Percentiles rank a stretch among this genome's conserved stretches.
Conservation (phyloP, 2,888 invertebrate species). For the Cantharis lateralis region DNA sequence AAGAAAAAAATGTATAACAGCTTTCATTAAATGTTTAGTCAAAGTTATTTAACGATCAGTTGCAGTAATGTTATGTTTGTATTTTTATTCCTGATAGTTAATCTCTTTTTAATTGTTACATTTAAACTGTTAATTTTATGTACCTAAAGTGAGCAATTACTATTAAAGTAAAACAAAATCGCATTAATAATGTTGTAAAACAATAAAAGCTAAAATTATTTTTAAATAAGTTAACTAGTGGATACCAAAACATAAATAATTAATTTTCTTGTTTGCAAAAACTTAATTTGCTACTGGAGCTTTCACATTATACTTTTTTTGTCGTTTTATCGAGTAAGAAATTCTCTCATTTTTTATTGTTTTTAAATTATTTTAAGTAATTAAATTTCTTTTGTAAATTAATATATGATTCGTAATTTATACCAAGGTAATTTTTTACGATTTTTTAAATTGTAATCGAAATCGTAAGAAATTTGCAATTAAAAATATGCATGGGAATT, state of each 20-base stretch:
- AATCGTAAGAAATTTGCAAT: background rate
- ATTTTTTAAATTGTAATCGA: background rate
- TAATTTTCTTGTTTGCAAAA: background rate
- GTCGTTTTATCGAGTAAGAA: background rate
- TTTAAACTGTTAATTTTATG: background rate
- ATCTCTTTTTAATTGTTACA: constrained; percentile 1
- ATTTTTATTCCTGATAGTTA: background rate
- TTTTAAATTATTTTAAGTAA: background rate
- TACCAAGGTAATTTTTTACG: background rate
- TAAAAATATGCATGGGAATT: background rate
- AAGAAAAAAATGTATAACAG: constrained; percentile 4
- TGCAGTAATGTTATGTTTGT: background rate
- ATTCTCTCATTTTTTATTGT: background rate
- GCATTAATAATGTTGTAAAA: background rate
- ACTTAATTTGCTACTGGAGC: background rate
- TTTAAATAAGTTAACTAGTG: background rate
- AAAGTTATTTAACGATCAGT: constrained; percentile 1
- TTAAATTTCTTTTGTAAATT: background rate
- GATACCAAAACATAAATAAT: background rate
- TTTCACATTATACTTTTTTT: background rate
- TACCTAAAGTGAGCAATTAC: background rate
- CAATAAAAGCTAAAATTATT: background rate
- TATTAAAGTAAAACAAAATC: background rate
- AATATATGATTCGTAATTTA: background rate
- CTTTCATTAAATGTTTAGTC: constrained; percentile 3